Base-by-base conservation (phyloP, 2,113 vertebrate species). In the Thalassarche chlororhynchos region DNA sequence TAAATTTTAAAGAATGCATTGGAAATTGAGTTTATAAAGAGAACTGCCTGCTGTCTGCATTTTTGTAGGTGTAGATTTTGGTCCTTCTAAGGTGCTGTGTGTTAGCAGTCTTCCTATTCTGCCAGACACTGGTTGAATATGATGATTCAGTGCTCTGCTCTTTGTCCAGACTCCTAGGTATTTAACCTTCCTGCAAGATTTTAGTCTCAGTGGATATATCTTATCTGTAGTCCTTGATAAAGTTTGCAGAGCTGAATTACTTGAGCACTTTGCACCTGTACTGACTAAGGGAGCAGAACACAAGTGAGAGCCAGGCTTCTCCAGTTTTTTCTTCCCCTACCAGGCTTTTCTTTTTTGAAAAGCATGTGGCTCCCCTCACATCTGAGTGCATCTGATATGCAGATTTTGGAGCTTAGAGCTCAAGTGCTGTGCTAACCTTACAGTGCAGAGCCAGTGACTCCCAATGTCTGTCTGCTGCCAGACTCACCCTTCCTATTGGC, bases 61-160 rank as follows among this genome's bases (percentile, higher is more conserved):
- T 95, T 95, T 46, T 78, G 52, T 92, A 89, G 72, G 60, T 89
- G 40, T 81, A 70, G 88, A 44, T 85, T 78, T 91, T 84, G 60
- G 57, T 58, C 54, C 20, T 75, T 19, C 8, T 46, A 58, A 84
- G 23, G 28, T 84, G 74, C 49, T 61, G n/a, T 76, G 40, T 81
- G 75, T 70, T 84, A 89, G 66, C 74, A 69, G 36, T 83, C n/a
- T 93, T 77, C 75, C 24, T 94, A 4, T 76, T 90, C 81, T 85
- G 81, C 54, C 77, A 89, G 81, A 28, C 20, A 0, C 46, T 62
- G 72, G 29, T 23, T 90, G 83, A 81, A 14, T 74, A 38, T 23
- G 74, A 61, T 72, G 75, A 65, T 71, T 95, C 49, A 60, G 65
- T 46, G 69, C 62, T 79, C 40, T 94, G 81, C 54, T 76, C 54